Evolutionary conservation across 2,797 vertebrate species (phyloP).

Genomic region (Sebastes aleutianus): DNA sequence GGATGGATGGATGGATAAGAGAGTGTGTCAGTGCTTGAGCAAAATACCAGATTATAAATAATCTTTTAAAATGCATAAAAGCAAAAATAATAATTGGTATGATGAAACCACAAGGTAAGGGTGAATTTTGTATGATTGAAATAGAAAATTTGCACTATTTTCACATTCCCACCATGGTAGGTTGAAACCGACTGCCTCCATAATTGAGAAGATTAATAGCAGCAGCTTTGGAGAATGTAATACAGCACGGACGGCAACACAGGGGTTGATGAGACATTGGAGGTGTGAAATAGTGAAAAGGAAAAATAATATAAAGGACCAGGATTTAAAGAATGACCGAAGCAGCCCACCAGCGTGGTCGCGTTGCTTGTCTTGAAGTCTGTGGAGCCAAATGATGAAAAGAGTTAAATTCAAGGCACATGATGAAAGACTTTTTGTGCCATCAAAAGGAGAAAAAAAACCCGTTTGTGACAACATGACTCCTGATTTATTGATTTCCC

Average conservation of each 20-base stretch:
- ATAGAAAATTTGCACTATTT: not conserved
- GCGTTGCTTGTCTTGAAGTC: constrained; percentile 26
- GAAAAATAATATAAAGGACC: constrained; percentile 29
- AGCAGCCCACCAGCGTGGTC: constrained; percentile 3
- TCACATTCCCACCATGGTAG: not conserved
- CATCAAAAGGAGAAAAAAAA: constrained; percentile 65
- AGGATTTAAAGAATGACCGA: constrained; percentile 14
- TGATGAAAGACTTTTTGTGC: constrained; percentile 79
- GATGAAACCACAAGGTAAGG: not conserved
- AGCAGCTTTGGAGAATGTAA: constrained; percentile 22
- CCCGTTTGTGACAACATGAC: constrained; percentile 70
- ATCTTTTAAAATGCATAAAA: not conserved
- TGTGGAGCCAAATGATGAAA: constrained; percentile 51
- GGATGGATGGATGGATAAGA: not conserved
- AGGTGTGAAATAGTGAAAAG: constrained; percentile 38
- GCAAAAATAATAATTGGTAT: not conserved
- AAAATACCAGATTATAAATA: not conserved
- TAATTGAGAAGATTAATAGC: constrained; percentile 10
- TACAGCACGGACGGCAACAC: not conserved
- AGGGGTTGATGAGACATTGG: constrained; percentile 37
- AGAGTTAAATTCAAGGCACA: constrained; percentile 74
- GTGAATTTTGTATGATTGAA: not conserved
- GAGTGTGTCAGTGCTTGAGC: not conserved
- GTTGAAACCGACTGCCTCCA: not conserved
- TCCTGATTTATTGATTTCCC: constrained; percentile 82